These are phyloP conservation scores for Strix uralensis DNA, from an alignment of 2,113 vertebrate genomes.

Conservation along the genomic window DNA sequence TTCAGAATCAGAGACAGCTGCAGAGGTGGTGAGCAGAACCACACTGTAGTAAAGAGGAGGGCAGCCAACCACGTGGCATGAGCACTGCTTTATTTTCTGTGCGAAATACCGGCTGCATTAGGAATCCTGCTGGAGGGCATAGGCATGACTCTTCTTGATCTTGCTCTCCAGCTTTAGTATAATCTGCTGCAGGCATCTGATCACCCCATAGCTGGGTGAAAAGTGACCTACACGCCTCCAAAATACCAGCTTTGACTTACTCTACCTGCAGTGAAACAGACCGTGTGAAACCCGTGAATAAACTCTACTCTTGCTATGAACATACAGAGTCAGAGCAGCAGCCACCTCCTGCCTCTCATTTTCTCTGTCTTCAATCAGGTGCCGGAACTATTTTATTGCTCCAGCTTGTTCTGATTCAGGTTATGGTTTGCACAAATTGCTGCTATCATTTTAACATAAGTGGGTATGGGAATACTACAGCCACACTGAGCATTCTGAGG, in stretches of 20 bases:
- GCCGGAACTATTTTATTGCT: rapidly evolving
- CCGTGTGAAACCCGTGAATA: rapidly evolving
- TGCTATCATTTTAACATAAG: rapidly evolving
- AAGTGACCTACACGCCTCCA: rapidly evolving
- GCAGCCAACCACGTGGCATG: rapidly evolving
- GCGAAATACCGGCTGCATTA: rapidly evolving
- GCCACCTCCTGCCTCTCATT: not conserved
- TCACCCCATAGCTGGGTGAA: not conserved
- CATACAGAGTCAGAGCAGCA: not conserved
- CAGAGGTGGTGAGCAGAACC: rapidly evolving
- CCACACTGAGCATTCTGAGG: not conserved
- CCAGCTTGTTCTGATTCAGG: not conserved
- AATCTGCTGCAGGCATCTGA: not conserved
- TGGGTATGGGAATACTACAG: rapidly evolving
- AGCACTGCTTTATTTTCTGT: rapidly evolving
- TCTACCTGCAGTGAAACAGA: not conserved
- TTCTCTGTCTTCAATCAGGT: rapidly evolving
- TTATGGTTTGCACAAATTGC: not conserved
- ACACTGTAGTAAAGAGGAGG: not conserved
- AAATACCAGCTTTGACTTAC: not conserved
- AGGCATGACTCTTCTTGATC: rapidly evolving
- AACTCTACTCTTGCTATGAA: not conserved
- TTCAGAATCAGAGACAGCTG: rapidly evolving
- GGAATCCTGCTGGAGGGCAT: not conserved
- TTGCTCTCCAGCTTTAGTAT: rapidly evolving